These are phyloP conservation scores for Notiomystis cincta DNA, from an alignment of 2,113 vertebrate genomes.

Conservation along the genomic window DNA sequence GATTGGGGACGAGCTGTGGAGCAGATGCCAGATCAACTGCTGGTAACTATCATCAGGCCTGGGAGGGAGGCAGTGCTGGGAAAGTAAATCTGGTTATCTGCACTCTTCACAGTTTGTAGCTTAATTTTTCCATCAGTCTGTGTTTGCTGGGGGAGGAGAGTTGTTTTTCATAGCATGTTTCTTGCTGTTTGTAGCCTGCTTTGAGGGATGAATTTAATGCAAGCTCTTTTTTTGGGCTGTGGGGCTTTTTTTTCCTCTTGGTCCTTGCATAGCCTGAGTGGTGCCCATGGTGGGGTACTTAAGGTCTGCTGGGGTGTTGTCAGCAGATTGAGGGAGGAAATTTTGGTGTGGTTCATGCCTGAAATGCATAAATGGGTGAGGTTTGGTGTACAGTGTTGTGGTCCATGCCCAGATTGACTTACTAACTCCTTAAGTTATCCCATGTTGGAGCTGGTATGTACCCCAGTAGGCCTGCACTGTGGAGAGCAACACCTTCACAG, in stretches of 20 bases:
- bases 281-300: not conserved
- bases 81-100: not conserved
- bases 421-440: not conserved
- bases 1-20: not conserved
- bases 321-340: not conserved
- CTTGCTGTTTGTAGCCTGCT: not conserved
- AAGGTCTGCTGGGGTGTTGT: not conserved
- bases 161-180: not conserved
- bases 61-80: not conserved
- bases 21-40: not conserved
- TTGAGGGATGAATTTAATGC: not conserved
- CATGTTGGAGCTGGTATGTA: not conserved
- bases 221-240: fast-evolving
- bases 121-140: not conserved
- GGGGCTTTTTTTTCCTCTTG: not conserved
- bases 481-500: not conserved
- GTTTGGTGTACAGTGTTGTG: not conserved
- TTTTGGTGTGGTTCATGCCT: not conserved
- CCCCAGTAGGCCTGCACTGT: not conserved
- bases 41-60: not conserved
- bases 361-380: not conserved
- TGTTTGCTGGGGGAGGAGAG: not conserved
- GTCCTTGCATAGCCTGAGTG: not conserved
- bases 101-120: not conserved
- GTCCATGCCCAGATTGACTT: not conserved